phyloP scores from a whole-genome alignment of 2,113 vertebrate species.

The Psilopsiagon aymara region DNA sequence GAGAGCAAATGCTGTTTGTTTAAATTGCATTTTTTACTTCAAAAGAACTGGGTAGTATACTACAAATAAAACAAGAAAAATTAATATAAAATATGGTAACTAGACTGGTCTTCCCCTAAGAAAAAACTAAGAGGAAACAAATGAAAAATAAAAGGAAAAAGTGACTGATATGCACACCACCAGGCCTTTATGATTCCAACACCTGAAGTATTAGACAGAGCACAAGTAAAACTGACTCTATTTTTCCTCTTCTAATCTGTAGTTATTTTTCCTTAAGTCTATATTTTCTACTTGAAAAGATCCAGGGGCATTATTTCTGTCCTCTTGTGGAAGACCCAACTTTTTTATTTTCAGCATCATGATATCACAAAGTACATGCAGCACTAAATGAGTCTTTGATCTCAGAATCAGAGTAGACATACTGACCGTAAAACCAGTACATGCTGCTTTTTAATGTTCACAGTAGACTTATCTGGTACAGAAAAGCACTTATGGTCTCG shows the following conservation, averaged over 20 bases:
- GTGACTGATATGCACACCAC: background rate
- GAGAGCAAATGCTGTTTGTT: background rate
- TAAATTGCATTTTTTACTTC: background rate
- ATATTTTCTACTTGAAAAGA: background rate
- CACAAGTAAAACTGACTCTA: background rate
- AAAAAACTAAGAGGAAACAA: background rate
- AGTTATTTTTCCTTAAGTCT: background rate
- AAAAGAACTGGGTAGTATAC: background rate
- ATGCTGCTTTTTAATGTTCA: background rate
- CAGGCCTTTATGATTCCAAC: background rate
- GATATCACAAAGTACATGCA: conserved; percentile 5
- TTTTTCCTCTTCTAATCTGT: background rate
- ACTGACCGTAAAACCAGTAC: background rate
- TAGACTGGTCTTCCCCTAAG: background rate
- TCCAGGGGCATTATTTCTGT: background rate
- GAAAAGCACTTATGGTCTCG: background rate
- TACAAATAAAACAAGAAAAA: background rate
- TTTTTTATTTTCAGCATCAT: background rate
- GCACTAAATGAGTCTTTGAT: background rate
- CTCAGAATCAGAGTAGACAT: background rate
- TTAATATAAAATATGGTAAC: background rate
- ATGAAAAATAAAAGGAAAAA: background rate
- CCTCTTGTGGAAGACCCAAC: background rate
- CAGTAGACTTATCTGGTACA: background rate
- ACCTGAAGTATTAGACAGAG: background rate